Evolutionary conservation across 2,797 vertebrate genomes (phyloP).

Genomic region (Dipus sagitta): DNA sequence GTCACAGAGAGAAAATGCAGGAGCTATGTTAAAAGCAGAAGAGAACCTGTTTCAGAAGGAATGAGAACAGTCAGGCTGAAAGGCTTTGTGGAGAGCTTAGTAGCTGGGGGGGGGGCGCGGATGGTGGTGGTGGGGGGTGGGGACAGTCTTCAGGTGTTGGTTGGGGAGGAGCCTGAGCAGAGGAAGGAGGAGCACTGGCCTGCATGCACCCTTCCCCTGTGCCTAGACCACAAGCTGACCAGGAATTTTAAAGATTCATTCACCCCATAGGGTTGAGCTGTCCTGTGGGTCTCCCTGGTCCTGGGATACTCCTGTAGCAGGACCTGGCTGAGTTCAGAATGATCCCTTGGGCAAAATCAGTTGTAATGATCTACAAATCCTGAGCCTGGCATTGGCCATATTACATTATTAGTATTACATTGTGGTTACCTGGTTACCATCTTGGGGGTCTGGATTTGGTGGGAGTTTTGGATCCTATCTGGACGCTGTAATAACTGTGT

Average conservation of each 20-base stretch:
- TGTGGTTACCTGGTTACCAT: no score
- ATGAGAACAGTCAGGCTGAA: not conserved
- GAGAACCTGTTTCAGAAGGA: constrained; percentile 1
- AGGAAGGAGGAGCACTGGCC: not conserved
- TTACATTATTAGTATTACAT: no score
- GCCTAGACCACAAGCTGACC: not conserved
- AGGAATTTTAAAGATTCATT: not conserved
- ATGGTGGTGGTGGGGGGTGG: not conserved
- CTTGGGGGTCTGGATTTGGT: not conserved
- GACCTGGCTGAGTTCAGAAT: not conserved
- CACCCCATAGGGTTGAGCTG: not conserved
- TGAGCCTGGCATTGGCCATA: not conserved
- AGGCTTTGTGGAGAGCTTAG: not conserved
- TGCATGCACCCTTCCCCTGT: not conserved
- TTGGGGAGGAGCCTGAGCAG: no score
- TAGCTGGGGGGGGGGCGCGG: not conserved
- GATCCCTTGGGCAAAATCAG: constrained; percentile 14
- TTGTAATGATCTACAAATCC: not conserved
- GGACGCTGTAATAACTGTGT: not conserved
- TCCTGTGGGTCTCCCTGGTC: not conserved
- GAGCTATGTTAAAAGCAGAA: not conserved
- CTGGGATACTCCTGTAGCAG: not conserved
- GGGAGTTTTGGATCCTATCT: not conserved
- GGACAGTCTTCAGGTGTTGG: not conserved
- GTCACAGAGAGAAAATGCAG: not conserved